phyloP scores from a whole-genome alignment of 2,797 vertebrate genomes.

The Muscicapa striata region DNA sequence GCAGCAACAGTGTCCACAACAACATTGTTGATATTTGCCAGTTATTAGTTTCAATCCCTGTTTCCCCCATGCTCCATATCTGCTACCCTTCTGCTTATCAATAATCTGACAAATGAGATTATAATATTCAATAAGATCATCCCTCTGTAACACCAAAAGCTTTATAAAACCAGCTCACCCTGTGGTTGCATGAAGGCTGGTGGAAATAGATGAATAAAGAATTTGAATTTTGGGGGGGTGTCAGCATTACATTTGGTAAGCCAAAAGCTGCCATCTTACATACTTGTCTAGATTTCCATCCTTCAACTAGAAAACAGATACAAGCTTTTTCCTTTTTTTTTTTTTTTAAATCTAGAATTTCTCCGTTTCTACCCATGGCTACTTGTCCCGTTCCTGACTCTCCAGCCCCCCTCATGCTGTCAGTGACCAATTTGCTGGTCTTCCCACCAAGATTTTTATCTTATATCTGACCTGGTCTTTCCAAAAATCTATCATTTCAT shows the following conservation, averaged over 20 bases:
- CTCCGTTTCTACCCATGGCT: not conserved
- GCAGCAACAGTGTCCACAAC: not conserved
- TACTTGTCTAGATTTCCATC: not conserved
- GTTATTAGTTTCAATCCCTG: not conserved
- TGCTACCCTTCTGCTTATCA: not conserved
- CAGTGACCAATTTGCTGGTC: not conserved
- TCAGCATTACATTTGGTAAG: accelerated
- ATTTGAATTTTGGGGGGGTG: not conserved
- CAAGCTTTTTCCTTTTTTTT: not conserved
- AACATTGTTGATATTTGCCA: accelerated
- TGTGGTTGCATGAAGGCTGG: not conserved
- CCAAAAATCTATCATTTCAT: conserved; percentile 68
- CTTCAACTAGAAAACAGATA: not conserved
- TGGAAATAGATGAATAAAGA: not conserved
- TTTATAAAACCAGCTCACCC: not conserved
- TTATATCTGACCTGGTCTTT: not conserved
- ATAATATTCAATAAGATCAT: not conserved
- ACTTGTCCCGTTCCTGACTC: not conserved
- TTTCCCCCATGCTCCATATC: not conserved
- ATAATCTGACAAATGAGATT: not conserved
- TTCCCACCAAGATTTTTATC: not conserved
- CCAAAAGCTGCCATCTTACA: not conserved
- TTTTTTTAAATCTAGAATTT: not conserved
- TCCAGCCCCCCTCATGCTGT: not conserved
- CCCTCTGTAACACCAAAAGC: not conserved